A percentile compares a stretch with the other conserved stretches of the same genome.
These are phyloP conservation scores for Dryobota labecula DNA, from an alignment of 2,888 invertebrate genomes.

Conservation along the genomic window DNA sequence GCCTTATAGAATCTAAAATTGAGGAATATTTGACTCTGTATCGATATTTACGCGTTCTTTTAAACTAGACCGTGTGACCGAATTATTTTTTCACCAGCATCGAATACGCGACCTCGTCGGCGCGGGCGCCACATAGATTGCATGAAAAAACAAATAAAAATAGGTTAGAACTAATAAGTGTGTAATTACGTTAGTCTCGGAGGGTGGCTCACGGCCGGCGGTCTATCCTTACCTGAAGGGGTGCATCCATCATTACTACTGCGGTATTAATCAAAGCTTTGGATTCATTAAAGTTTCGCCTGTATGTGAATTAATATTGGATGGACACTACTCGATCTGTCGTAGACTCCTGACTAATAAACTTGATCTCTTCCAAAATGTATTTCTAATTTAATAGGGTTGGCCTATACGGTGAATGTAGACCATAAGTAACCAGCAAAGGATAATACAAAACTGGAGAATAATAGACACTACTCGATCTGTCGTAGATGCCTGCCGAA, in stretches of 20 bases:
- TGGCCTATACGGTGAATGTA: neutral
- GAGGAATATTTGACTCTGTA: neutral
- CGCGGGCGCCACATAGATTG: conserved; percentile 67
- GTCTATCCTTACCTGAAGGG: conserved; percentile 84
- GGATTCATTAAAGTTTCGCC: conserved; percentile 54
- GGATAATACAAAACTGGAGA: neutral
- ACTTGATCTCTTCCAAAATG: neutral
- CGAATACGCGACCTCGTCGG: conserved; percentile 51
- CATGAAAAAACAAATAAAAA: conserved; percentile 82
- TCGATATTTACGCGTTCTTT: neutral
- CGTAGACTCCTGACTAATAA: neutral
- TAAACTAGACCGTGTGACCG: conserved; percentile 42
- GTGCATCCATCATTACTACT: conserved; percentile 79
- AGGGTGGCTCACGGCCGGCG: conserved; percentile 87
- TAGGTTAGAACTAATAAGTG: conserved; percentile 86
- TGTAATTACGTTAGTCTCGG: conserved; percentile 85
- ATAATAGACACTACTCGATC: too few species aligned
- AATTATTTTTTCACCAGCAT: conserved; percentile 60
- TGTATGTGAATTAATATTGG: conserved; percentile 11
- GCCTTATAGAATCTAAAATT: neutral
- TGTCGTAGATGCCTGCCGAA: too few species aligned
- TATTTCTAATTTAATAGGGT: neutral
- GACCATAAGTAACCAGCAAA: neutral
- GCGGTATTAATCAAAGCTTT: conserved; percentile 78
- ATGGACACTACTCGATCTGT: neutral